phyloP scores from a whole-genome alignment of 1,140 invertebrate genomes.

The Bombus pascuorum region DNA sequence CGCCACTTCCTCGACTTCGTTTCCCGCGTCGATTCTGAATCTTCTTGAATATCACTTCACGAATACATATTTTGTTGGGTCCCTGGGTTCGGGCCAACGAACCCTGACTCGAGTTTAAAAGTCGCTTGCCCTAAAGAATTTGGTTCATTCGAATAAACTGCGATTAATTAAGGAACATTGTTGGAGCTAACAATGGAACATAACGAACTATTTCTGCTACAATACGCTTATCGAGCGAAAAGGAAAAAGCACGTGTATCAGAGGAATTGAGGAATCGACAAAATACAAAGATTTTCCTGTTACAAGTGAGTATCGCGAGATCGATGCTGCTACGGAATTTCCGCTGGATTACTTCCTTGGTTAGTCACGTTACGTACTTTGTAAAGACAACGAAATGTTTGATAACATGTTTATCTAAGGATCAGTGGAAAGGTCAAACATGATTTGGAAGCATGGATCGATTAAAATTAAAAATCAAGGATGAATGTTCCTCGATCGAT shows the following conservation, averaged over 20 bases:
- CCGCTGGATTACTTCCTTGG: neutral
- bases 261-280: neutral
- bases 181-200: neutral
- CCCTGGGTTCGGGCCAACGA: constrained; percentile 20
- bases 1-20: neutral
- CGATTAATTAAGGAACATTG: neutral
- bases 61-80: neutral
- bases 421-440: neutral
- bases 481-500: neutral
- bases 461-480: neutral
- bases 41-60: neutral
- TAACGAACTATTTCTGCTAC: neutral
- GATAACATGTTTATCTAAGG: neutral
- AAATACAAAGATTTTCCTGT: neutral
- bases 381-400: no score
- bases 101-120: constrained; percentile 28
- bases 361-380: neutral
- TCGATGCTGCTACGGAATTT: neutral
- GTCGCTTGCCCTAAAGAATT: constrained; percentile 6
- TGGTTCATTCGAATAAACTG: neutral
- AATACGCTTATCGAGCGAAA: no score
- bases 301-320: neutral
- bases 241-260: neutral
- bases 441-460: neutral
- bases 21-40: constrained; percentile 1